Evolutionary conservation across 2,113 vertebrate genomes (phyloP).

Genomic region (Nibea albiflora): DNA sequence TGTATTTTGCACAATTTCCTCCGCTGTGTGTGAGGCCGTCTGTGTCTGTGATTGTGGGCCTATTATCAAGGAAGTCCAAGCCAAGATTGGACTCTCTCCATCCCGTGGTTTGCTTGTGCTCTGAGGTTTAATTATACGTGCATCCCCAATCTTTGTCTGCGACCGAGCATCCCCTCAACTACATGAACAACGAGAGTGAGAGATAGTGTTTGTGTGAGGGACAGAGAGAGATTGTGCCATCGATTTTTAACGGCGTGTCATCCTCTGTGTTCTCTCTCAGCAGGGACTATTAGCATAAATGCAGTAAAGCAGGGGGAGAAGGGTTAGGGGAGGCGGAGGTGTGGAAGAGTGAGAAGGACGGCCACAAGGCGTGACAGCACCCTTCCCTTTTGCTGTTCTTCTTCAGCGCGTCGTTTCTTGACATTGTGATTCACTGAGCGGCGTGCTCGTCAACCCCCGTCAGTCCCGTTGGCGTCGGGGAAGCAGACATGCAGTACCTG

Average conservation of each 20-base stretch:
- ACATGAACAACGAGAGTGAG: slow-evolving; percentile 17
- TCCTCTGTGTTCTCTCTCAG: slow-evolving; percentile 48
- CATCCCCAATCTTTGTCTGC: slow-evolving; percentile 56
- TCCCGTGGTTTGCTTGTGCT: slow-evolving; percentile 49
- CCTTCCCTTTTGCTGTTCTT: slow-evolving; percentile 64
- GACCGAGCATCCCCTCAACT: slow-evolving; percentile 39
- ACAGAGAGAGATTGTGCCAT: slow-evolving; percentile 57
- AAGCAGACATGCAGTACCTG: slow-evolving; percentile 73
- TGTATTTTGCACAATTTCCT: slow-evolving; percentile 69
- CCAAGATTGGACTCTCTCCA: slow-evolving; percentile 68
- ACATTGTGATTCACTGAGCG: slow-evolving; percentile 72
- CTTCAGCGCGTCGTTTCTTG: slow-evolving; percentile 62
- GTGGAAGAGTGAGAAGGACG: slow-evolving; percentile 65
- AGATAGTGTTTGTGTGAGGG: slow-evolving; percentile 42
- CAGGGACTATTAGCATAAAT: slow-evolving; percentile 71
- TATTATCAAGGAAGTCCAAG: slow-evolving; percentile 65
- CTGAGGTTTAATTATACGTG: slow-evolving; percentile 70
- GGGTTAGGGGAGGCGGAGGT: background rate
- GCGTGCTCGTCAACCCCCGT: slow-evolving; percentile 59
- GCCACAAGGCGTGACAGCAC: slow-evolving; percentile 70
- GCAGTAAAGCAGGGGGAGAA: slow-evolving; percentile 3
- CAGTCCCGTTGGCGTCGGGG: slow-evolving; percentile 55
- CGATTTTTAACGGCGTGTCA: slow-evolving; percentile 62
- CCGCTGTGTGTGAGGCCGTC: slow-evolving; percentile 35
- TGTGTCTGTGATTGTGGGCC: slow-evolving; percentile 38